Evolutionary conservation across 2,888 invertebrate species (phyloP).

Genomic region (Aelia acuminata): DNA sequence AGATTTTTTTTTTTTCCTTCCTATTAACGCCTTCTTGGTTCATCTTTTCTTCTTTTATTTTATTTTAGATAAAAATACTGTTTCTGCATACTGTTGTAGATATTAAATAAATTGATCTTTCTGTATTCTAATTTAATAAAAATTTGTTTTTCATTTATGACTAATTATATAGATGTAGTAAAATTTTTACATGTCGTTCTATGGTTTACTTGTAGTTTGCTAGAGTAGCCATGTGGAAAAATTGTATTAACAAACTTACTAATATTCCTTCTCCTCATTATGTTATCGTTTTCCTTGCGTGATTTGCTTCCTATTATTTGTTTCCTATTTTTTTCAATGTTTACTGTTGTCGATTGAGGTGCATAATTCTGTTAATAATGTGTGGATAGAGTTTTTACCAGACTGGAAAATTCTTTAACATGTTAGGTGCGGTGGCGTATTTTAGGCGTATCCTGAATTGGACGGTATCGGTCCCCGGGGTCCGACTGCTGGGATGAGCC

Average conservation of each 20-base stretch:
- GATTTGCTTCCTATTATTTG: not conserved
- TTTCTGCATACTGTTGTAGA: slow-evolving; percentile 2
- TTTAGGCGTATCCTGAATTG: too few species aligned
- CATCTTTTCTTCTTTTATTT: slow-evolving; percentile 1
- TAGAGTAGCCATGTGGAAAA: slow-evolving; percentile 13
- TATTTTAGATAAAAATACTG: not conserved
- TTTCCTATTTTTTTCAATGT: not conserved
- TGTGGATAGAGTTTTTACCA: not conserved
- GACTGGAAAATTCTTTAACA: not conserved
- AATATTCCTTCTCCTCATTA: not conserved
- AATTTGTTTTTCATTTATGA: not conserved
- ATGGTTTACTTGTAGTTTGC: not conserved
- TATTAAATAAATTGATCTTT: slow-evolving; percentile 7
- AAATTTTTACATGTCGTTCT: not conserved
- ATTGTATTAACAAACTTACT: not conserved
- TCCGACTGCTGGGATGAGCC: too few species aligned
- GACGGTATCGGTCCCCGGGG: too few species aligned
- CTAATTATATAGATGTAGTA: not conserved
- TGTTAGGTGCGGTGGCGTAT: too few species aligned
- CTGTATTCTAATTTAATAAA: not conserved
- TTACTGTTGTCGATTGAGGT: not conserved
- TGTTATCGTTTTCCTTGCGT: not conserved
- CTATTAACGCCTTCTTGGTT: not conserved
- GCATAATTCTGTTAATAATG: not conserved
- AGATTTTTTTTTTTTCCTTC: slow-evolving; percentile 28